phyloP scores from a whole-genome alignment of 1,140 invertebrate species.

The Neodiprion lecontei region DNA sequence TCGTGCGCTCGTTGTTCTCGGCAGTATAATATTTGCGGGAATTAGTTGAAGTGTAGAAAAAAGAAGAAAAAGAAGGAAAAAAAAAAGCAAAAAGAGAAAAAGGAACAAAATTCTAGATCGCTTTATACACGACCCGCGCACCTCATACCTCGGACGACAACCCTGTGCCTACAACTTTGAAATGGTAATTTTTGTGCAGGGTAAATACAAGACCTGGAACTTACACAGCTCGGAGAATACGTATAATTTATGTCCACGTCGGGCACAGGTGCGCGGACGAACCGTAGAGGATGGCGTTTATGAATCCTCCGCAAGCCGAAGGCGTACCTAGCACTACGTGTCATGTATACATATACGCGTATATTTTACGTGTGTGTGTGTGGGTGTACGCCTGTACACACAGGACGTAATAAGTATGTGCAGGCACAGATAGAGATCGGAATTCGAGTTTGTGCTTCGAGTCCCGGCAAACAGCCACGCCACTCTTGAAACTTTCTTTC shows the following conservation, averaged over 20 bases:
- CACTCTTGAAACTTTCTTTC: not conserved
- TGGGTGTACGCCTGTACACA: not conserved
- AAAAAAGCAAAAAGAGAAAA: not conserved
- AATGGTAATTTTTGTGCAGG: too few relatives aligned
- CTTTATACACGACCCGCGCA: not conserved
- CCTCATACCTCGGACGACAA: not conserved
- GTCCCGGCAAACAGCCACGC: not conserved
- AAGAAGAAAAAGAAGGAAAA: too few relatives aligned
- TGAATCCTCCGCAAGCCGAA: not conserved
- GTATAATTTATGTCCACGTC: not conserved
- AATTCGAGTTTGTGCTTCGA: not conserved
- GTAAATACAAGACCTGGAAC: not conserved
- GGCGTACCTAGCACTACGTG: not conserved
- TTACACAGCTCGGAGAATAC: not conserved
- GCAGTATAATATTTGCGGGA: not conserved
- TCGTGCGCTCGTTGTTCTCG: not conserved
- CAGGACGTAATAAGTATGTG: too few relatives aligned
- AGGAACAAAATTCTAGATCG: not conserved
- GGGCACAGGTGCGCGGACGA: not conserved
- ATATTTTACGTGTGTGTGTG: too few relatives aligned
- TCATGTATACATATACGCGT: too few relatives aligned
- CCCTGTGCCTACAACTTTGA: not conserved
- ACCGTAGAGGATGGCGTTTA: constrained; percentile 4
- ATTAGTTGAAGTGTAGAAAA: not conserved
- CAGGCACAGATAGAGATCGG: not conserved